phyloP scores from a whole-genome alignment of 2,113 vertebrate species.

The Psophia crepitans region DNA sequence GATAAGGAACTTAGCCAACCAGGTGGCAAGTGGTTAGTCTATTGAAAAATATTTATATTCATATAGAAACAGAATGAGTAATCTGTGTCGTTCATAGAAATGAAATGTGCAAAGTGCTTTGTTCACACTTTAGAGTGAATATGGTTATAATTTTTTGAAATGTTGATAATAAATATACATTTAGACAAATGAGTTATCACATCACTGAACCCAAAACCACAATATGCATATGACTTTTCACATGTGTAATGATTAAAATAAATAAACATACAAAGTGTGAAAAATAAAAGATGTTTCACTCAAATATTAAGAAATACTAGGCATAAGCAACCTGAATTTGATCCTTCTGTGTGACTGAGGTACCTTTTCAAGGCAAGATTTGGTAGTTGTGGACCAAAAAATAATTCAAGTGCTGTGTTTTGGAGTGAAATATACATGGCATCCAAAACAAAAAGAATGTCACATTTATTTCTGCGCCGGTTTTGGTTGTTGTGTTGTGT shows the following conservation, averaged over 20 bases:
- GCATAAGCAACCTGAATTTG: neutral
- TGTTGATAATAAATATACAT: neutral
- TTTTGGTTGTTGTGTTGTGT: accelerated
- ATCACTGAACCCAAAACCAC: neutral
- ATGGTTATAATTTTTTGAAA: neutral
- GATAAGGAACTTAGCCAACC: neutral
- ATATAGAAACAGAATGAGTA: neutral
- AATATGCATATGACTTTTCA: neutral
- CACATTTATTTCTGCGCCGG: neutral
- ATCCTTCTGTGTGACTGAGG: neutral
- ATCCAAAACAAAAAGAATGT: neutral
- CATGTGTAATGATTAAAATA: neutral
- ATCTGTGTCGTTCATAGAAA: neutral
- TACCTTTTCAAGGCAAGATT: neutral
- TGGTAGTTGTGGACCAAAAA: neutral
- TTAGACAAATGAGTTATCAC: neutral
- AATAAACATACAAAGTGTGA: neutral
- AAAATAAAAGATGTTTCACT: neutral
- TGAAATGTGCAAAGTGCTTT: neutral
- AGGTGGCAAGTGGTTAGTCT: neutral
- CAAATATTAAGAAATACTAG: neutral
- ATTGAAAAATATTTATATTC: neutral
- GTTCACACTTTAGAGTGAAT: neutral
- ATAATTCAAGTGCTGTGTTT: neutral
- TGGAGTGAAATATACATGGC: neutral